Conservation (phyloP, 2,888 invertebrate genomes). For the Agrotis puta region DNA sequence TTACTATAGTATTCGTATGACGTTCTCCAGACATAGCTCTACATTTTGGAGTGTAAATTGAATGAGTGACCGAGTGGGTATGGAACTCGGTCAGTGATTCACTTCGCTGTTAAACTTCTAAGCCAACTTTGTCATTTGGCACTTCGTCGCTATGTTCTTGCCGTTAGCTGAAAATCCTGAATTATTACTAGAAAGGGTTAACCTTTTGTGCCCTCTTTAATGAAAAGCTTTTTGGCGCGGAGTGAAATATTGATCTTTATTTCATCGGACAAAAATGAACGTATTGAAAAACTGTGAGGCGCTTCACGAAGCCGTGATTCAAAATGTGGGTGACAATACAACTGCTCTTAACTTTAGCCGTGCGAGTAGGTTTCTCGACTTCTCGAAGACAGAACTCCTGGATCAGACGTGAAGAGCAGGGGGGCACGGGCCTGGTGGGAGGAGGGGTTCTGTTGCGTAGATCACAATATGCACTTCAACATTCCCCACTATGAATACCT, state of each 20-base stretch:
- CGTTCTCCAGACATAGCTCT: slow-evolving; percentile 32
- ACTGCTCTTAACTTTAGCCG: slow-evolving; percentile 40
- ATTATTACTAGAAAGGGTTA: slow-evolving; percentile 63
- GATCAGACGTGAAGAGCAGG: slow-evolving; percentile 86
- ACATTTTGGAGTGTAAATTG: slow-evolving; percentile 62
- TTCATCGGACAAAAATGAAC: not conserved
- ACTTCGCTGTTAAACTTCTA: slow-evolving; percentile 68
- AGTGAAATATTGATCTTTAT: slow-evolving; percentile 31
- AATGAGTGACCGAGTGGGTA: slow-evolving; percentile 63
- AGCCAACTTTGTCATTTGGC: slow-evolving; percentile 75
- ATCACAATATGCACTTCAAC: slow-evolving; percentile 91
- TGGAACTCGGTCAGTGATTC: slow-evolving; percentile 53
- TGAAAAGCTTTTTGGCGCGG: slow-evolving; percentile 37
- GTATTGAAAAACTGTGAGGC: slow-evolving; percentile 4
- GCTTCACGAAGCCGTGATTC: slow-evolving; percentile 17
- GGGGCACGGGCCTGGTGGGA: slow-evolving; percentile 65
- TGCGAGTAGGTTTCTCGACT: slow-evolving; percentile 72
- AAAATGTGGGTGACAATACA: slow-evolving; percentile 21
- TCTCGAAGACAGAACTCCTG: slow-evolving; percentile 84
- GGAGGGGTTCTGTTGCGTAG: slow-evolving; percentile 78
- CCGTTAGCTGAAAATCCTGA: slow-evolving; percentile 55
- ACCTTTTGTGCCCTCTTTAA: slow-evolving; percentile 47
- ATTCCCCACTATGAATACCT: slow-evolving; percentile 86
- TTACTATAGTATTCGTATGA: not conserved
- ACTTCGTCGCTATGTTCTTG: slow-evolving; percentile 63